Percentiles rank a stretch among this genome's conserved stretches.
phyloP scores from a whole-genome alignment of 2,113 vertebrate genomes.

The Aphyosemion australe region DNA sequence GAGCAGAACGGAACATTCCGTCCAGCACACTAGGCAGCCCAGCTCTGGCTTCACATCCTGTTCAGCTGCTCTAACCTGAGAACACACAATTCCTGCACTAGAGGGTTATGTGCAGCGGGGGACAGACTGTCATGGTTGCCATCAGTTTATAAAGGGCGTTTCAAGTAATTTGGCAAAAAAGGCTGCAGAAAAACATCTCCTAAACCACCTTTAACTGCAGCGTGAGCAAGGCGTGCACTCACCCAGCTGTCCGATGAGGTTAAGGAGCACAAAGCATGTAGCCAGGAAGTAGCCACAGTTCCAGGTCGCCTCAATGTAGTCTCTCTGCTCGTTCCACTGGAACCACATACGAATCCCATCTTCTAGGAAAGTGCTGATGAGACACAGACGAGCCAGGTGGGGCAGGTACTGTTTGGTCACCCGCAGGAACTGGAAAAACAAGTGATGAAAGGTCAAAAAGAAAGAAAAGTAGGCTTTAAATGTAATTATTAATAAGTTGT shows the following conservation, averaged over 20 bases:
- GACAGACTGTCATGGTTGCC: too few relatives aligned
- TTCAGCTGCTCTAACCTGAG: too few relatives aligned
- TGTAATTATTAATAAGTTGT: too few relatives aligned
- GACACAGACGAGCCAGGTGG: conserved; percentile 92
- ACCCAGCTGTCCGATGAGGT: conserved; percentile 95
- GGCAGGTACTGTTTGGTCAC: conserved; percentile 98
- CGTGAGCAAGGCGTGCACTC: conserved; percentile 49
- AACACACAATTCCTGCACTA: too few relatives aligned
- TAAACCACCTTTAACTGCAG: too few relatives aligned
- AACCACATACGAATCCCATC: conserved; percentile 99
- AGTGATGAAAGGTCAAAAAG: not conserved
- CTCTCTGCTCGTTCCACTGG: conserved; percentile 96
- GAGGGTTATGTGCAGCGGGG: too few relatives aligned
- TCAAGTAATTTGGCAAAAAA: too few relatives aligned
- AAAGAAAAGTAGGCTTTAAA: not conserved
- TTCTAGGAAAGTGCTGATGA: conserved; percentile 98
- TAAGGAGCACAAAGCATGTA: conserved; percentile 91
- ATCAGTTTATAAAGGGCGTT: too few relatives aligned
- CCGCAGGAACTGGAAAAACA: conserved; percentile 86
- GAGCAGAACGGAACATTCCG: too few relatives aligned
- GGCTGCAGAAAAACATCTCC: too few relatives aligned
- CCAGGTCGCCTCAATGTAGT: conserved; percentile 97
- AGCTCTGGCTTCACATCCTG: too few relatives aligned
- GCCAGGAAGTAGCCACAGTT: conserved; percentile 94
- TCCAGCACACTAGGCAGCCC: too few relatives aligned